Conservation (phyloP, 2,113 vertebrate species). For the Platysternon megacephalum region DNA sequence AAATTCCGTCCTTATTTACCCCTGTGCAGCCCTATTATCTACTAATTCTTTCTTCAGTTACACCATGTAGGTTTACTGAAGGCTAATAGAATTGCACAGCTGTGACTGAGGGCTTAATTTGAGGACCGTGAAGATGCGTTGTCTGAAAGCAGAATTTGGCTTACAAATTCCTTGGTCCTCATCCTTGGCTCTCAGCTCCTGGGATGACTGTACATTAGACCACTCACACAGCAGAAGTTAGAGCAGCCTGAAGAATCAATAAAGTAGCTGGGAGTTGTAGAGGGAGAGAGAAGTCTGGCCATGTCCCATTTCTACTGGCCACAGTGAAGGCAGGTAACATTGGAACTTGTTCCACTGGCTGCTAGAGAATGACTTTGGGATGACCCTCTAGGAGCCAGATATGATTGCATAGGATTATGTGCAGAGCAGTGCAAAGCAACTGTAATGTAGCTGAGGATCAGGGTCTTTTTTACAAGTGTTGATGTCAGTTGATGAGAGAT, state of each 20-base stretch:
- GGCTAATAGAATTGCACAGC: background rate
- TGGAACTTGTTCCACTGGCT: background rate
- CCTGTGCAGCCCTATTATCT: fast-evolving
- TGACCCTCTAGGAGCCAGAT: background rate
- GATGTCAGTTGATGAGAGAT: background rate
- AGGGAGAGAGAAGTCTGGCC: background rate
- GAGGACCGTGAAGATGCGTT: background rate
- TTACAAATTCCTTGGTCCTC: background rate
- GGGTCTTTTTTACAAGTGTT: background rate
- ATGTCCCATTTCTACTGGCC: background rate
- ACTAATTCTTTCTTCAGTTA: background rate
- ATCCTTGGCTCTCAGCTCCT: background rate
- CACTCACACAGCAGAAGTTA: background rate
- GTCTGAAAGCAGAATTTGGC: background rate
- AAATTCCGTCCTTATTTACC: background rate
- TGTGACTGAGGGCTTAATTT: background rate
- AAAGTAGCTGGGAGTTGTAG: background rate
- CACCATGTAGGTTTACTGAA: background rate
- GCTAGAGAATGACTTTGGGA: background rate
- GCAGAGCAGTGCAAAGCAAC: background rate
- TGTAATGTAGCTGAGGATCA: background rate
- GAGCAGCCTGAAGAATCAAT: background rate
- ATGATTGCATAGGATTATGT: background rate
- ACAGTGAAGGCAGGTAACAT: background rate
- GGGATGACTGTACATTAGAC: background rate